phyloP scores from a whole-genome alignment of 2,797 vertebrate species.

The Caiman crocodilus region DNA sequence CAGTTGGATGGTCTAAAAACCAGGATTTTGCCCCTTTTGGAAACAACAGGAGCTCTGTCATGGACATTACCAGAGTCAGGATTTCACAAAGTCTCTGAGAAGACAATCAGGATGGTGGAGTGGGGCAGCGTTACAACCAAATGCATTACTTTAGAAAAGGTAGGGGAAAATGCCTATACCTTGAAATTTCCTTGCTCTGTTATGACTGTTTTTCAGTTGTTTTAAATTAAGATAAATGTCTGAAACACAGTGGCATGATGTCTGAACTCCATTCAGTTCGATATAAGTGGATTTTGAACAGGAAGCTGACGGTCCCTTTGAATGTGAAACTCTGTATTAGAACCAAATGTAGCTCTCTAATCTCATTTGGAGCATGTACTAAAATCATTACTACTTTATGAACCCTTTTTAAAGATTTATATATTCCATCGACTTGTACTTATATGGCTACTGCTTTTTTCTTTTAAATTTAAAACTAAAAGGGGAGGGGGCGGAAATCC shows the following conservation, averaged over 20 bases:
- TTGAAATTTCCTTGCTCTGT: slow-evolving; percentile 38
- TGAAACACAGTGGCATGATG: slow-evolving; percentile 71
- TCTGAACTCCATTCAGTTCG: slow-evolving; percentile 69
- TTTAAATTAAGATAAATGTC: slow-evolving; percentile 74
- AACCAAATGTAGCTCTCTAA: slow-evolving; percentile 76
- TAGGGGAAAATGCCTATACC: slow-evolving; percentile 19
- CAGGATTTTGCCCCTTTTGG: background rate
- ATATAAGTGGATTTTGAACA: slow-evolving; percentile 70
- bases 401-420: slow-evolving; percentile 76
- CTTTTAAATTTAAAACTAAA: slow-evolving; percentile 72
- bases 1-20: background rate
- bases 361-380: slow-evolving; percentile 72
- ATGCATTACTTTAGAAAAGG: slow-evolving; percentile 21
- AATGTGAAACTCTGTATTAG: slow-evolving; percentile 72
- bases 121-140: background rate
- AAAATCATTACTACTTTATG: slow-evolving; percentile 77
- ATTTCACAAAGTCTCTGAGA: background rate
- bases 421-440: slow-evolving; percentile 61
- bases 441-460: slow-evolving; percentile 61
- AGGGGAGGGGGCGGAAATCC: slow-evolving; percentile 26
- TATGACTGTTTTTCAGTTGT: slow-evolving; percentile 70
- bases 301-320: slow-evolving; percentile 69
- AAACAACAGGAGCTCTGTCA: background rate
- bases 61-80: background rate
- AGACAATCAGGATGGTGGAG: background rate